Conservation (phyloP, 2,888 invertebrate species). For the Protophormia terraenovae region DNA sequence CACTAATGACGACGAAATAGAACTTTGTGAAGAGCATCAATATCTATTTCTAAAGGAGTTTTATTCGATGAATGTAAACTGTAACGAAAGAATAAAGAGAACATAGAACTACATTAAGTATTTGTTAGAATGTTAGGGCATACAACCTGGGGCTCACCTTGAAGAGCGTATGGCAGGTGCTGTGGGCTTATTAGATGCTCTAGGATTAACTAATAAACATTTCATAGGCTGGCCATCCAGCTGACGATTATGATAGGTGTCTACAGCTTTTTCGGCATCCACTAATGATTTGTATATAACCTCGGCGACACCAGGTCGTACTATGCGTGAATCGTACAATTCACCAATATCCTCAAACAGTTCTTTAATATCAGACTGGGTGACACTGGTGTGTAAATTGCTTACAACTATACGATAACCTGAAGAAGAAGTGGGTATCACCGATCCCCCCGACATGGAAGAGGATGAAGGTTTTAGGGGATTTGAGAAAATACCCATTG, state of each 20-base stretch:
- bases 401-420: conserved; percentile 95
- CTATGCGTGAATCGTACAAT: conserved; percentile 90
- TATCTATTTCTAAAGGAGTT: conserved; percentile 80
- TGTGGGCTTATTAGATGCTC: conserved; percentile 85
- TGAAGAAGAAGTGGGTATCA: conserved; percentile 61
- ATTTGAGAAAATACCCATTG: conserved; percentile 81
- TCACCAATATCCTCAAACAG: conserved; percentile 96
- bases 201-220: conserved; percentile 91
- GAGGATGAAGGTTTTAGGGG: conserved; percentile 52
- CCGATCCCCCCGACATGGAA: conserved; percentile 81
- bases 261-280: conserved; percentile 94
- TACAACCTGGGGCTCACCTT: conserved; percentile 72
- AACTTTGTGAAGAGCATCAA: conserved; percentile 81
- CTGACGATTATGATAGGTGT: conserved; percentile 95
- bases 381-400: conserved; percentile 92
- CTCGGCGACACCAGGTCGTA: conserved; percentile 94
- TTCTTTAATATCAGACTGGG: conserved; percentile 95
- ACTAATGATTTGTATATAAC: conserved; percentile 93
- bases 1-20: conserved; percentile 78
- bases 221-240: conserved; percentile 97
- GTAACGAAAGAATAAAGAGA: conserved; percentile 19
- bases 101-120: conserved; percentile 51
- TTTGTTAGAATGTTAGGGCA: conserved; percentile 11
- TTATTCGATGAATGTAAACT: conserved; percentile 74
- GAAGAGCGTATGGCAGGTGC: conserved; percentile 76